Evolutionary conservation across 2,888 invertebrate species (phyloP).

Genomic region (Escarpia spicata): DNA sequence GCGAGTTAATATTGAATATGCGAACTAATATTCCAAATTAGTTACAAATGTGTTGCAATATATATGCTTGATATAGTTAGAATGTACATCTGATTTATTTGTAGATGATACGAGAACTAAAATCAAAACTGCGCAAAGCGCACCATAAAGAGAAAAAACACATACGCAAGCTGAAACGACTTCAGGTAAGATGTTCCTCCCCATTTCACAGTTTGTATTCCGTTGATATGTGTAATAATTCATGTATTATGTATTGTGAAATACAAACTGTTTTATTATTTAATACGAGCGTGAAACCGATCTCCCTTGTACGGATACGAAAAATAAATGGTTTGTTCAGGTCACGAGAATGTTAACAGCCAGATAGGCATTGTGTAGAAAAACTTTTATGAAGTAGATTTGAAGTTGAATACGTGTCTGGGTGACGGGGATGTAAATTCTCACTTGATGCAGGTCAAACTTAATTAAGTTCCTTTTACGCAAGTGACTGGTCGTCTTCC

Average conservation of each 20-base stretch:
- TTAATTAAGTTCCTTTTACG: too few species aligned
- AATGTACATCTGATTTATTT: background rate
- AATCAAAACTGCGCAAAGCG: background rate
- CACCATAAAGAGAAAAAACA: background rate
- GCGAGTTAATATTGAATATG: background rate
- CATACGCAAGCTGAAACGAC: constrained; percentile 4
- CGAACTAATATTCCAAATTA: background rate
- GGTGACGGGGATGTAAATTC: too few species aligned
- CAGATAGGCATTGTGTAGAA: too few species aligned
- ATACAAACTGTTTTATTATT: background rate
- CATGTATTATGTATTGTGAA: too few species aligned
- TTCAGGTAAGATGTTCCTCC: background rate
- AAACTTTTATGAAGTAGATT: too few species aligned
- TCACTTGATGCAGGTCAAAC: too few species aligned
- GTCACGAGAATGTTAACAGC: too few species aligned
- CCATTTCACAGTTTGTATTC: too few species aligned
- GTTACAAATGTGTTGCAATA: background rate
- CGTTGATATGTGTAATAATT: too few species aligned
- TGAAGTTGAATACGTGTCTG: too few species aligned
- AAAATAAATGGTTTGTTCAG: too few species aligned
- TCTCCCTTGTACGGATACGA: background rate
- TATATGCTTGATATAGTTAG: background rate
- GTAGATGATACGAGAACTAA: constrained; percentile 12
- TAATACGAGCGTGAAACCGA: background rate
- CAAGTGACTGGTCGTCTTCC: too few species aligned